Base-by-base conservation (phyloP, 1,140 invertebrate genomes). In the Sinella curviseta region DNA sequence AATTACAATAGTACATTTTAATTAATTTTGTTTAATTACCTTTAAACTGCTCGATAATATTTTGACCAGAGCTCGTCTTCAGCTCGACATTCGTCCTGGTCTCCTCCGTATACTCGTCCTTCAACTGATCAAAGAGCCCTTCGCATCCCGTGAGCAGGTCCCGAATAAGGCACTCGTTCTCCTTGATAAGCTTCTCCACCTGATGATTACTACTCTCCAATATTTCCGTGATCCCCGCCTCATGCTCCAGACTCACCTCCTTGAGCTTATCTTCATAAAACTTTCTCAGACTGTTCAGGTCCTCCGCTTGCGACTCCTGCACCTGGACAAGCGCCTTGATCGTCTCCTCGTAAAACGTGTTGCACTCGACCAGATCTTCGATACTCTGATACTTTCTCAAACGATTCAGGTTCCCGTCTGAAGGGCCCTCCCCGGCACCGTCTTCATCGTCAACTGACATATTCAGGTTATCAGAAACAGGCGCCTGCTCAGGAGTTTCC, bases 211-310 rank as follows among this genome's bases (percentile, higher is more conserved):
- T 12, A 26, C 57, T n/a, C 24, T 65, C 57, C 14, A 70, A 12
- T 12, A 70, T 70, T 70, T 30, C 65, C 14, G 65, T 31, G 26
- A 70, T 24, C 12, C n/a, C 65, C 31, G 2, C 3, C 31, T 70
- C 65, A n/a, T 70, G 65, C 31, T 70, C 65, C 65, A 70, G 31
- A 33, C 65, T 70, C 2, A 70, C 4, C 28, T 30, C 14, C 30
- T 70, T 70, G 8, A 70, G 30, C 31, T 70, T 70, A 24, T 70
- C 65, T 70, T 70, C 65, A 33, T 70, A 70, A 33, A 33, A 30
- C 65, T 33, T 70, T 33, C n/a, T 70, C 28, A 70, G n/a, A 14
- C 31, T n/a, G 57, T 8, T 26, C 14, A 65, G 16, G 16, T 65
- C 57, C 16, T 26, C 4, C 4, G 16, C 26, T 26, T 65, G 57